Percentiles rank a stretch among this genome's conserved stretches.
These are phyloP conservation scores for Cinara cedri DNA, from an alignment of 2,888 invertebrate species.

Conservation along the genomic window DNA sequence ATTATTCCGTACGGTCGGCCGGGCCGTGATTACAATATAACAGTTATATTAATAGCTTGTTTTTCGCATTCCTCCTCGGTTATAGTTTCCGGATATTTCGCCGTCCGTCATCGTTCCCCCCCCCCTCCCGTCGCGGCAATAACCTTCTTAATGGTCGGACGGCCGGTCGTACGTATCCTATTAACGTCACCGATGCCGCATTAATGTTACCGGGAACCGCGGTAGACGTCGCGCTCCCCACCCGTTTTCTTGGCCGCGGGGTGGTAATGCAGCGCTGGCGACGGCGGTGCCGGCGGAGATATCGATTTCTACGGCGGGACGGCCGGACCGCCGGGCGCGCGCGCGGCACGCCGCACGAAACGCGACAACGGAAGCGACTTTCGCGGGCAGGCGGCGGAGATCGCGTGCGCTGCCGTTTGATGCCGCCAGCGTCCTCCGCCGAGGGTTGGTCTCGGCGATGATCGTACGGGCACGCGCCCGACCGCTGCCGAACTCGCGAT, in stretches of 20 bases:
- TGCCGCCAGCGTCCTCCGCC: not conserved
- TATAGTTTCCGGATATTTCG: too few species aligned
- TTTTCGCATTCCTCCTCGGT: too few species aligned
- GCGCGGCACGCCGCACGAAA: constrained; percentile 20
- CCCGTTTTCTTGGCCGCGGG: not conserved
- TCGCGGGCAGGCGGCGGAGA: not conserved
- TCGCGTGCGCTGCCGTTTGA: constrained; percentile 4
- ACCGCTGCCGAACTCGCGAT: constrained; percentile 3
- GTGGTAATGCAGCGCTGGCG: not conserved
- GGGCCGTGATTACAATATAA: too few species aligned
- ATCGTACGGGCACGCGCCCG: constrained; percentile 9
- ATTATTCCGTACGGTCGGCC: too few species aligned
- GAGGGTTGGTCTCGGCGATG: constrained; percentile 22
- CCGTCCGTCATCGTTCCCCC: too few species aligned
- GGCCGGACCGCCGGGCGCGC: constrained; percentile 40
- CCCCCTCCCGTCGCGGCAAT: too few species aligned
- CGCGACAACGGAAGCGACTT: not conserved
- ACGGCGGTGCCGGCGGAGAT: not conserved
- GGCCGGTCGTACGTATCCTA: too few species aligned
- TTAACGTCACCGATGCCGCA: too few species aligned
- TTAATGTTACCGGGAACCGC: not conserved
- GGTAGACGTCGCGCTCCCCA: not conserved
- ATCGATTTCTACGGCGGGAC: constrained; percentile 31
- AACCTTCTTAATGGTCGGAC: too few species aligned
- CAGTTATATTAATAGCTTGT: too few species aligned